These are phyloP conservation scores for Thymelicus sylvestris DNA, from an alignment of 2,888 invertebrate species.

Conservation along the genomic window DNA sequence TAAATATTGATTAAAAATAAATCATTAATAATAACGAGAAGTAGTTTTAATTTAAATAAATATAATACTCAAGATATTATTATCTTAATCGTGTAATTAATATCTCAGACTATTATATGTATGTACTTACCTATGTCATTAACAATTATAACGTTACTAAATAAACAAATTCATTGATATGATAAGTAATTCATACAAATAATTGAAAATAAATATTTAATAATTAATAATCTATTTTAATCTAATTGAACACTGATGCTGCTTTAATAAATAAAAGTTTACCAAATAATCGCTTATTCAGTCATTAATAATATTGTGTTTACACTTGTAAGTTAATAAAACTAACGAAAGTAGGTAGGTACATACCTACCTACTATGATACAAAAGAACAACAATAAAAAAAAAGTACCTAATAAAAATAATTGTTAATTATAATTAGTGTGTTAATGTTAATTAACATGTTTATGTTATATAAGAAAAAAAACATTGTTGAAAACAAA, in stretches of 20 bases:
- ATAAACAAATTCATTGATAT: slow-evolving; percentile 1
- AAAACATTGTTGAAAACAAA: slow-evolving; percentile 44
- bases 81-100: slow-evolving; percentile 8
- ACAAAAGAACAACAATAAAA: not conserved
- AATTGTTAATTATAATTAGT: too few species aligned
- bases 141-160: not conserved
- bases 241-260: not conserved
- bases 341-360: too few species aligned
- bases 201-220: not conserved
- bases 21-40: not conserved
- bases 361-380: too few species aligned
- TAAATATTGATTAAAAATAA: not conserved
- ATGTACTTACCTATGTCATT: not conserved
- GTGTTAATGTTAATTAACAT: not conserved
- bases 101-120: not conserved
- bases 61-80: not conserved
- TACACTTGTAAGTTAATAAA: too few species aligned
- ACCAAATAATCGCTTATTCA: too few species aligned
- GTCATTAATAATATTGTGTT: too few species aligned
- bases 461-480: not conserved
- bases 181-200: slow-evolving; percentile 6
- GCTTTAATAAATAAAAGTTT: not conserved
- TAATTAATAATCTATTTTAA: not conserved
- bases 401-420: too few species aligned
- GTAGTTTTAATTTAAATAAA: not conserved